Percentiles rank a stretch among this genome's conserved stretches.
Evolutionary conservation across 2,797 vertebrate species (phyloP).

Genomic region (Melanogrammus aeglefinus): DNA sequence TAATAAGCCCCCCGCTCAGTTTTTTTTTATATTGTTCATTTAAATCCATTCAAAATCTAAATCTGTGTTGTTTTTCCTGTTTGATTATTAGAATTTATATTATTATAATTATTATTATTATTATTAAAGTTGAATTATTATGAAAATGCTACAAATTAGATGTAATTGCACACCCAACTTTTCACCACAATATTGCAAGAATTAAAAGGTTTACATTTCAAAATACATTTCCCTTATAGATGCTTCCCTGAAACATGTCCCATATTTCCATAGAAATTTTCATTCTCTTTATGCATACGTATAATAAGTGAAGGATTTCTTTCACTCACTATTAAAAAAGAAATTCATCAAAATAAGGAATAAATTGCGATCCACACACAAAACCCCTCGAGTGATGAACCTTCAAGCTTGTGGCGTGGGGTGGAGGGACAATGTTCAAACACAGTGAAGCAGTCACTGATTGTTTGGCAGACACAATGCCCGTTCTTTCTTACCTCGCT

Average conservation of each 20-base stretch:
- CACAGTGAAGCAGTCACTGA: constrained; percentile 38
- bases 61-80: background rate
- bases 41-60: background rate
- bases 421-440: constrained; percentile 43
- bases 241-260: background rate
- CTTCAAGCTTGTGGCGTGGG: constrained; percentile 37
- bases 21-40: background rate
- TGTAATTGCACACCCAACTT: background rate
- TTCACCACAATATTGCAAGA: background rate
- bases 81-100: background rate
- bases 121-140: background rate
- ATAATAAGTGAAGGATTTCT: background rate
- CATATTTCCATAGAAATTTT: background rate
- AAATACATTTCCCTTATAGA: background rate
- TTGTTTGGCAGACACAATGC: constrained; percentile 70
- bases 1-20: background rate
- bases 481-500: constrained; percentile 72
- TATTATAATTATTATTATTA: background rate
- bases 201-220: background rate
- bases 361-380: background rate
- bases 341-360: background rate
- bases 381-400: background rate
- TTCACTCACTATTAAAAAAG: background rate
- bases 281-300: background rate
- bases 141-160: background rate